Evolutionary conservation across 2,113 vertebrate genomes (phyloP), one percentile per base, ranked within the genome.

Genomic region (Grammomys surdaster): DNA sequence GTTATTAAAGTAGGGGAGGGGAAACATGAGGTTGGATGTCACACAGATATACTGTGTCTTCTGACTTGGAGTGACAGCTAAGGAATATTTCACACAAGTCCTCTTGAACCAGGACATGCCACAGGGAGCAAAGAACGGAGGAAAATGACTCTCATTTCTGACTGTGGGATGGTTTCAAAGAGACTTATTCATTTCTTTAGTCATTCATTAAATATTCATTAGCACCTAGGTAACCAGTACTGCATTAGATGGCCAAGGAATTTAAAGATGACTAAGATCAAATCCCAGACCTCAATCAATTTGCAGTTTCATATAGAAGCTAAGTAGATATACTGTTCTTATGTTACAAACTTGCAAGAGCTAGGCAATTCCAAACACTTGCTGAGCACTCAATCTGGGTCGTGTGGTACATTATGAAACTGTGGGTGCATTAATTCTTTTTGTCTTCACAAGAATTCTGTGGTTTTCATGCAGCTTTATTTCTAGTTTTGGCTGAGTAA

Each of bases 121-220:
- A 72, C 46, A 13, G 67, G 72, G 81, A 95, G 76, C 70, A 88
- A 40, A 86, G 77, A 81, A 46, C 0, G 0, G 51, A 51, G 20
- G 90, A 78, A 95, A 82, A 85, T 7, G 76, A 95, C 76, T 86
- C 60, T 95, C 54, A 16, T 46, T 95, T 86, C 86, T 93, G 81
- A 69, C 81, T 95, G 72, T 19, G 6, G 58, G 89, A 88, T 77
- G 36, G 36, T 60, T 93, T 97, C 93, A 89, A 78, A 86, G 4
- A 65, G 43, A 95, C 91, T 96, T 94, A 95, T 95, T 97, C 81
- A 95, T 96, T 95, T 86, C 90, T 93, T 97, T 95, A 97, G 73
- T 91, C 87, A 87, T 31, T 28, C 31, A 51, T 86, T 96, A 93
- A 95, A 93, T 90, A 97, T 95, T 97, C 93, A 95, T 80, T 56